A percentile compares a stretch with the other conserved stretches of the same genome.
Evolutionary conservation across 1,140 invertebrate species (phyloP).

Genomic region (Maniola jurtina): DNA sequence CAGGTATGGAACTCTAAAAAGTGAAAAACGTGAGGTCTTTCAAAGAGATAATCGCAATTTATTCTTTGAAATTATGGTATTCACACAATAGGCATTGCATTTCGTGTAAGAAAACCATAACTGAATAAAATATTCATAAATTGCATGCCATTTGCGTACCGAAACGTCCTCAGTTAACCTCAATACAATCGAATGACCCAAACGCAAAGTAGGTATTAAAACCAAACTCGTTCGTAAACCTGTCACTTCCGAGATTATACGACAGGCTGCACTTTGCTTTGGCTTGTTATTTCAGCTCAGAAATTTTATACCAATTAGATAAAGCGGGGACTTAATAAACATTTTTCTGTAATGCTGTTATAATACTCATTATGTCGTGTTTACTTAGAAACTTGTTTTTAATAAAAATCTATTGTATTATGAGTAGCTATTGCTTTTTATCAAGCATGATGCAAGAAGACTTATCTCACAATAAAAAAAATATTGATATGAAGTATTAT

Average conservation of each 20-base stretch:
- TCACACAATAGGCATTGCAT: background rate
- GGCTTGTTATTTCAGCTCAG: background rate
- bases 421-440: too few species aligned
- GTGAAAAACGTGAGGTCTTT: too few species aligned
- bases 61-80: too few species aligned
- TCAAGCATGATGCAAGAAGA: too few species aligned
- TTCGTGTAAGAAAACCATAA: background rate
- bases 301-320: background rate
- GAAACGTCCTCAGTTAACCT: slow-evolving; percentile 6
- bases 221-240: slow-evolving; percentile 13
- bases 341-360: too few species aligned
- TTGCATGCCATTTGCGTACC: slow-evolving; percentile 4
- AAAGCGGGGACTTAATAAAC: too few species aligned
- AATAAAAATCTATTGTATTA: background rate
- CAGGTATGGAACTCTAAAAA: too few species aligned
- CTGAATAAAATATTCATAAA: slow-evolving; percentile 7
- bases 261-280: slow-evolving; percentile 6
- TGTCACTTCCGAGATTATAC: slow-evolving; percentile 14
- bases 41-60: too few species aligned
- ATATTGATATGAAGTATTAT: too few species aligned
- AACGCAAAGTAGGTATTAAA: slow-evolving; percentile 5
- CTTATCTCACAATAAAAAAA: too few species aligned
- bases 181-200: slow-evolving; percentile 14
- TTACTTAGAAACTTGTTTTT: background rate
- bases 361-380: too few species aligned